Percentiles rank a stretch among this genome's conserved stretches.
Evolutionary conservation across 1,140 invertebrate species (phyloP).

Genomic region (Rhyzopertha dominica): DNA sequence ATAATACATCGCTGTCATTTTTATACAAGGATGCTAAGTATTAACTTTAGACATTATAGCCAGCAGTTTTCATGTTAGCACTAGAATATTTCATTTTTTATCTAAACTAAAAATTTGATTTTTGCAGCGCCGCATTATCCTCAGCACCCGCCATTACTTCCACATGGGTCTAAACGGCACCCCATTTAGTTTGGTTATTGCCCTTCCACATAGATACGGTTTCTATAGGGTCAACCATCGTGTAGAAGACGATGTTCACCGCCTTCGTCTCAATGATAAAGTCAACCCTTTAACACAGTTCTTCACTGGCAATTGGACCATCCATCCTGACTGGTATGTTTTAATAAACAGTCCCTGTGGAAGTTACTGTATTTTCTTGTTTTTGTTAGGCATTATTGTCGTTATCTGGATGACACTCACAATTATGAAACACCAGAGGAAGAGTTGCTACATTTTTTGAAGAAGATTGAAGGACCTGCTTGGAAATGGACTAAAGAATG

Average conservation of each 20-base stretch:
- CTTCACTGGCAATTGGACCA: constrained; percentile 75
- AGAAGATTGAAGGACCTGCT: constrained; percentile 62
- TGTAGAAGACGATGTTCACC: constrained; percentile 61
- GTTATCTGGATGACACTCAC: constrained; percentile 47
- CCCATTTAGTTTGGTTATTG: constrained; percentile 68
- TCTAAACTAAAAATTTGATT: too few species aligned
- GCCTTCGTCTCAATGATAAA: constrained; percentile 55
- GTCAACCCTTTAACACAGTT: constrained; percentile 54
- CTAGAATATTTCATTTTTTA: too few species aligned
- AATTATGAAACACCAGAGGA: constrained; percentile 69
- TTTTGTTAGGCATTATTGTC: constrained; percentile 35
- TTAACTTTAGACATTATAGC: too few species aligned
- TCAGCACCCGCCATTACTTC: constrained; percentile 61
- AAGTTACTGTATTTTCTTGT: constrained; percentile 46
- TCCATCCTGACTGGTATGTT: constrained; percentile 82
- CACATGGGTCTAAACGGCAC: constrained; percentile 60
- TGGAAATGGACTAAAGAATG: constrained; percentile 71
- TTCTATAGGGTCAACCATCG: constrained; percentile 63
- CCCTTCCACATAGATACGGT: constrained; percentile 65
- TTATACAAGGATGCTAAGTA: too few species aligned
- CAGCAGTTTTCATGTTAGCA: too few species aligned
- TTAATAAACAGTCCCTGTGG: background rate
- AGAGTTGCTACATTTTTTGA: constrained; percentile 69
- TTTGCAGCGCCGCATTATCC: constrained; percentile 51
- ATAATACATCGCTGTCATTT: too few species aligned